phyloP scores from a whole-genome alignment of 2,888 invertebrate species.

The Lysandra coridon region DNA sequence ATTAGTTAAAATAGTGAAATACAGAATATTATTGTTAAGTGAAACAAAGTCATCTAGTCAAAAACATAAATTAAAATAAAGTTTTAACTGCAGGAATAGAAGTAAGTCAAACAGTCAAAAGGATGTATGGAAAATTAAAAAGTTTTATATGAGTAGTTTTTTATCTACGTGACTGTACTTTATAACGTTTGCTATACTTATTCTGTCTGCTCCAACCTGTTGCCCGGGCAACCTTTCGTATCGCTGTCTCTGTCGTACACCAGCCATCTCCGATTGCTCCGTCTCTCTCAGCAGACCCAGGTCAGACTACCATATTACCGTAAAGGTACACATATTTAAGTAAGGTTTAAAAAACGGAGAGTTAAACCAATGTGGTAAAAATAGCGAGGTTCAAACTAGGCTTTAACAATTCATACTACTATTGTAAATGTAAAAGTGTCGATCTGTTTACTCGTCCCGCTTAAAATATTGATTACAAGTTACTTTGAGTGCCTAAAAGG shows the following conservation, averaged over 20 bases:
- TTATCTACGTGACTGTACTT: slow-evolving; percentile 51
- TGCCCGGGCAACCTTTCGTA: slow-evolving; percentile 73
- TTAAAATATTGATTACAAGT: no score
- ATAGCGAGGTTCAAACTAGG: neutral
- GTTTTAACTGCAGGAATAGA: no score
- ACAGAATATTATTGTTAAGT: no score
- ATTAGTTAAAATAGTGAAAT: no score
- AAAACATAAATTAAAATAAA: no score
- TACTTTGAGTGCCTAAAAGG: no score
- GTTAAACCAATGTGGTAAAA: neutral
- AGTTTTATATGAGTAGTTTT: no score
- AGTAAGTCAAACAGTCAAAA: no score
- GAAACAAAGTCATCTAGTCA: no score
- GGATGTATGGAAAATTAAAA: no score
- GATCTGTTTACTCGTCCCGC: no score
- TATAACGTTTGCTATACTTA: slow-evolving; percentile 73
- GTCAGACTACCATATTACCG: slow-evolving; percentile 75
- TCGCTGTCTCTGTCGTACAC: slow-evolving; percentile 50
- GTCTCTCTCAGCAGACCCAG: slow-evolving; percentile 61
- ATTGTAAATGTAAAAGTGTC: no score
- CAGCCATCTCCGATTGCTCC: slow-evolving; percentile 43
- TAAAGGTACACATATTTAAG: slow-evolving; percentile 80
- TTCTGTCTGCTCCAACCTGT: slow-evolving; percentile 73
- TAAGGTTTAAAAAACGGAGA: slow-evolving; percentile 66
- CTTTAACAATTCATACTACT: neutral